Base-by-base conservation (phyloP, 2,113 vertebrate species). In the Pygoscelis antarcticus region DNA sequence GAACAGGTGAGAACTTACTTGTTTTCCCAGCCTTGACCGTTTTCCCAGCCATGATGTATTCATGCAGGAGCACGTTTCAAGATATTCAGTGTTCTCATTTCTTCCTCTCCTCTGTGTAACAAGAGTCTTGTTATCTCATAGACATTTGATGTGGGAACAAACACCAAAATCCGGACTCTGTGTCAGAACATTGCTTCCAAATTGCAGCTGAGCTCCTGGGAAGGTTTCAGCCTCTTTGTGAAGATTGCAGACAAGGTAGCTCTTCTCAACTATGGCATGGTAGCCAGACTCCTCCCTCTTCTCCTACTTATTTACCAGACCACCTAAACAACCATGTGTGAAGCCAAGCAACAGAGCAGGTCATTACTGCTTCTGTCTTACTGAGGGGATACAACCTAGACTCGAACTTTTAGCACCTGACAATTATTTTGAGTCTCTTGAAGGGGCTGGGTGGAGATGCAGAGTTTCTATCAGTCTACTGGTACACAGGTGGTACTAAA, bases 141-240 rank as follows among this genome's bases (percentile, higher is more conserved):
- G 99, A 89, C 98, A 49, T 98, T 99, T 93, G 98, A 99, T 80
- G 98, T 99, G 54, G 92, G 97, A 19, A 98, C 99, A 93, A 98
- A 95, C 96, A 99, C 98, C 47, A 98, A 98, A 94, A 98, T 99
- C 90, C 98, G 91, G 58, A 99, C 98, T 14, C 96, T 99, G 29
- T 99, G 99, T 92, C 98, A 98, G 90, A 98, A 58, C 78, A 98
- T 99, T 0, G 78, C 98, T 89, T 90, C 87, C 34, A 98, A 98
- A 80, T 97, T 99, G 61, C 90, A 97, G 61, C 98, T 99, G 91
- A 86, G 94, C 34, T 99, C 99, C 75, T 98, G 99, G 70, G 99
- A 99, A 34, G 99, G 99, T 55, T 99, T 99, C 97, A 99, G 98
- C 96, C 98, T 99, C 94, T 99, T 99, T 95, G 98, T 99, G 91